Conservation (phyloP, 1,140 invertebrate genomes). For the Drosophila sp. region DNA sequence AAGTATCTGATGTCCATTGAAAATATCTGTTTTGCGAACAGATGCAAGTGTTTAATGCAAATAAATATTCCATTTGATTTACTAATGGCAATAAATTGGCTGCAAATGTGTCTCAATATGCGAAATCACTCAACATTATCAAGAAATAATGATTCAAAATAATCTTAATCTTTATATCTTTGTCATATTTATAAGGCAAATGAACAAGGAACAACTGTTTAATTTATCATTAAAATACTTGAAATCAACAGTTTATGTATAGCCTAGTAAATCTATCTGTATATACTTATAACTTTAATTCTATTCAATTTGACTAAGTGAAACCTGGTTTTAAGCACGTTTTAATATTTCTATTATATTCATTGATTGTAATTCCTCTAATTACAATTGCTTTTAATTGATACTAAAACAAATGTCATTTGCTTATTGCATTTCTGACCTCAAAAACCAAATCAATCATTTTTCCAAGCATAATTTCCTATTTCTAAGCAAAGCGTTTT, state of each 20-base stretch:
- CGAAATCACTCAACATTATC: too few species aligned
- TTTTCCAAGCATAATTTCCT: neutral
- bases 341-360: neutral
- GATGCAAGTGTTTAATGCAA: too few species aligned
- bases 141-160: too few species aligned
- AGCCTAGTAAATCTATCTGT: neutral
- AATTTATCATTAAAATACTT: too few species aligned
- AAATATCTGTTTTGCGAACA: neutral
- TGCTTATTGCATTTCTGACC: constrained; percentile 8
- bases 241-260: too few species aligned
- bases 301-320: too few species aligned
- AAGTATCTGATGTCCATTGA: neutral
- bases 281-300: neutral
- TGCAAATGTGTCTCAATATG: too few species aligned
- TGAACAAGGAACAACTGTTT: too few species aligned
- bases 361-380: neutral
- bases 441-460: constrained; percentile 1
- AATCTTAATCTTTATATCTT: too few species aligned
- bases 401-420: neutral
- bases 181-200: too few species aligned
- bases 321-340: neutral
- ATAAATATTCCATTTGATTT: too few species aligned
- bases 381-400: constrained; percentile 4
- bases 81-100: too few species aligned
- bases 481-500: neutral